Base-by-base conservation (phyloP, 2,797 vertebrate genomes). In the Thaleichthys pacificus region DNA sequence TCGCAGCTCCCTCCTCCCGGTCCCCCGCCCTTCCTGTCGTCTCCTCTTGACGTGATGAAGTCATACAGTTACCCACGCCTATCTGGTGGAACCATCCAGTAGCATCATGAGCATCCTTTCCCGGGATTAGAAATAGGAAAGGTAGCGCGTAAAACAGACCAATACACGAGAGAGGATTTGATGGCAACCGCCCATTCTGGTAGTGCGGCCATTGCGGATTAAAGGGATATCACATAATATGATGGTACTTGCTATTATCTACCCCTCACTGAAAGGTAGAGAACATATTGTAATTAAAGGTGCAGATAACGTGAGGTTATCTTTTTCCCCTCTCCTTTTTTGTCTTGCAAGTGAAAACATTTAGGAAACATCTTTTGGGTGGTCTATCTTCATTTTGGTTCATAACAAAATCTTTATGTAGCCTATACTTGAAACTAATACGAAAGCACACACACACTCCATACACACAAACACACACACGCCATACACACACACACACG, bases 21-120 rank as follows among this genome's bases (percentile, higher is more conserved):
- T 14, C 58, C 51, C 66, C 60, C n/a, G 73, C 61, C 57, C 71
- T 22, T 7, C 21, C 49, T 42, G 61, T 61, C 21, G 47, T 15
- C 82, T 83, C 54, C 61, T 32, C 73, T 75, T 77, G 79, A 86
- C 86, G 81, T 84, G 89, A 89, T 91, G 90, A 92, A 87, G 89
- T 90, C 87, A 88, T 63, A 61, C 65, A 68, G 64, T 58, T 38
- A 51, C 49, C 72, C 82, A 81, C 88, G 80, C 86, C 88, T 84
- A 73, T 32, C 73, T 68, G 67, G 74, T 80, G 64, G 72, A 75
- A 62, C 78, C 74, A 79, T 78, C 88, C 87, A 86, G 80, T 86
- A 80, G 80, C 70, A 76, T 86, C 71, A 67, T 28, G 79, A 32
- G 78, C 57, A 68, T 77, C 42, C 69, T 85, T 84, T 84, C 68